Percentiles rank a stretch among this genome's conserved stretches.
Evolutionary conservation across 2,797 vertebrate genomes (phyloP).

Genomic region (Gymnoscopelus microlampas): DNA sequence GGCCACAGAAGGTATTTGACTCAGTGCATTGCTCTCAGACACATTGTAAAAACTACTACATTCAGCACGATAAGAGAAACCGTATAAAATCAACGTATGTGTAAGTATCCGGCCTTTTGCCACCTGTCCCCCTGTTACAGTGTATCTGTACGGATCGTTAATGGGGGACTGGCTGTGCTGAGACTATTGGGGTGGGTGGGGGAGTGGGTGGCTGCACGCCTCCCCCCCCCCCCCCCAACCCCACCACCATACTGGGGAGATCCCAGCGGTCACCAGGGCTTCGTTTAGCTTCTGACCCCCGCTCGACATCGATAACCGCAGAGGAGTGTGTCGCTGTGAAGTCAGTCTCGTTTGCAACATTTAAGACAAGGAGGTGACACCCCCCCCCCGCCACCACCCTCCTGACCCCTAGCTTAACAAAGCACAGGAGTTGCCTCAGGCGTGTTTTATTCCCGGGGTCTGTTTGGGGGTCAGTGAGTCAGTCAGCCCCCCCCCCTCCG

Average conservation of each 20-base stretch:
- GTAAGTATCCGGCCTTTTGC: too few species aligned
- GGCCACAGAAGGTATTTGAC: too few species aligned
- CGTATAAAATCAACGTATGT: too few species aligned
- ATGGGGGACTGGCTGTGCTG: neutral
- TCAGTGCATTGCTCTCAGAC: too few species aligned
- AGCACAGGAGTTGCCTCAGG: constrained; percentile 39
- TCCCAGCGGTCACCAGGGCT: constrained; percentile 60
- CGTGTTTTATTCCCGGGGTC: constrained; percentile 29
- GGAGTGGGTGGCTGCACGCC: neutral
- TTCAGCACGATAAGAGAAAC: too few species aligned
- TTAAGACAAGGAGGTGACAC: constrained; percentile 28
- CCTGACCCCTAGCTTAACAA: constrained; percentile 51
- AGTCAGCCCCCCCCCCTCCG: too few species aligned
- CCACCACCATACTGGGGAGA: constrained; percentile 26
- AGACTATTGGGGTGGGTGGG: neutral
- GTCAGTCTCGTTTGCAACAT: constrained; percentile 45
- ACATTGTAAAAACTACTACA: too few species aligned
- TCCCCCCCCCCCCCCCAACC: constrained; percentile 19
- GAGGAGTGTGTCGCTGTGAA: constrained; percentile 58
- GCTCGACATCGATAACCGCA: constrained; percentile 63
- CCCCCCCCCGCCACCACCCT: constrained; percentile 31
- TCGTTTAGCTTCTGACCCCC: constrained; percentile 73
- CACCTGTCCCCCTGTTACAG: too few species aligned
- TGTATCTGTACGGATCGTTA: too few species aligned
- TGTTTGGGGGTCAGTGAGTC: constrained; percentile 39